Conservation (phyloP, 1,140 invertebrate species). For the Temnothorax longispinosus region DNA sequence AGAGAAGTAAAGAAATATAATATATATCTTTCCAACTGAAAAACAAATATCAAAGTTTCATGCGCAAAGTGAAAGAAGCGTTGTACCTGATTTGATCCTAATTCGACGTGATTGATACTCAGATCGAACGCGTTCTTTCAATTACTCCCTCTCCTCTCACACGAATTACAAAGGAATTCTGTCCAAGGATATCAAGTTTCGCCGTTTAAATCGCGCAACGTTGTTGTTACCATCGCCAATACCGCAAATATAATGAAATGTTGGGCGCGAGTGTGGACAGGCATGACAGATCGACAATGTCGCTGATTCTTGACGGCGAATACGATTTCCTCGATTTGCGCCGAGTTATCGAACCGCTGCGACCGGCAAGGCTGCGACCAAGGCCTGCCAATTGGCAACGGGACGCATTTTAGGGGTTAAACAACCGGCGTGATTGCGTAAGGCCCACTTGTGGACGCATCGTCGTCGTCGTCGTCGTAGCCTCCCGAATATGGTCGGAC, state of each 20-base stretch:
- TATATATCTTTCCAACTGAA: not conserved
- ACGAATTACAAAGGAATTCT: constrained; percentile 11
- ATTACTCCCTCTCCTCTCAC: not conserved
- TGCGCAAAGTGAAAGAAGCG: constrained; percentile 5
- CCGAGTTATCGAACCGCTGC: not conserved
- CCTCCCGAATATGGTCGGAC: constrained; percentile 46
- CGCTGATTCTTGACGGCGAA: not conserved
- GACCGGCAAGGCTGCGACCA: constrained; percentile 34
- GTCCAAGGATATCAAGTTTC: constrained; percentile 46
- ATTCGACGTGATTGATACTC: constrained; percentile 37
- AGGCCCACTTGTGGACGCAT: constrained; percentile 21
- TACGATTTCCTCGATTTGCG: constrained; percentile 31
- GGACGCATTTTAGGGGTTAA: constrained; percentile 37
- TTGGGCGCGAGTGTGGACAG: constrained; percentile 3
- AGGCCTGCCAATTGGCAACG: constrained; percentile 49
- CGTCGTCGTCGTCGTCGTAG: constrained; percentile 4
- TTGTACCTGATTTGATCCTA: constrained; percentile 26
- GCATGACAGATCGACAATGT: constrained; percentile 36
- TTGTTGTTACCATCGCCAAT: constrained; percentile 33
- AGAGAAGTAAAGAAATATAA: not conserved
- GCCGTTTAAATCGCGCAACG: constrained; percentile 17
- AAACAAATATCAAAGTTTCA: not conserved
- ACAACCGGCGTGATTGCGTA: constrained; percentile 38
- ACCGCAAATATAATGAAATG: constrained; percentile 36
- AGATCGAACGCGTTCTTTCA: constrained; percentile 18